These are phyloP conservation scores for Oligia fasciuncula DNA, from an alignment of 2,888 invertebrate genomes.

Conservation along the genomic window DNA sequence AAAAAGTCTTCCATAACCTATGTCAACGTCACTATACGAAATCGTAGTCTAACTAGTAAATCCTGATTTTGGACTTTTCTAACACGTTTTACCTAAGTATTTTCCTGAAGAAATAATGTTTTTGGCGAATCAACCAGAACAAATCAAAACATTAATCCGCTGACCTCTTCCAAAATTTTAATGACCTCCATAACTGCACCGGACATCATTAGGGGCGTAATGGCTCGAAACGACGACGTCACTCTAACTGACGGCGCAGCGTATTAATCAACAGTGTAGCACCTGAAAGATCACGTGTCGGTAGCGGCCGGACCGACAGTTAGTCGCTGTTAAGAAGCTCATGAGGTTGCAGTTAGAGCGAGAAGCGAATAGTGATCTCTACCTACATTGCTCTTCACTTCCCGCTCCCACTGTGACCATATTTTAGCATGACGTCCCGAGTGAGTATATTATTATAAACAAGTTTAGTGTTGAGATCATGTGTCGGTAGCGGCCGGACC, in stretches of 20 bases:
- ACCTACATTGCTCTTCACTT: too few species aligned
- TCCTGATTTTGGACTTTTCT: background rate
- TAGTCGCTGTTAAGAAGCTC: constrained; percentile 74
- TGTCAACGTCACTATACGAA: background rate
- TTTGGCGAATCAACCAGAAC: background rate
- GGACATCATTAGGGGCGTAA: constrained; percentile 55
- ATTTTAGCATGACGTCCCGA: too few species aligned
- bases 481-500: constrained; percentile 74
- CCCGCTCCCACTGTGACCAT: too few species aligned
- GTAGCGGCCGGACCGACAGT: constrained; percentile 78
- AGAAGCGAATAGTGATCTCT: background rate
- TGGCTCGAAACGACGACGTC: constrained; percentile 65
- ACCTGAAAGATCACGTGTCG: constrained; percentile 85
- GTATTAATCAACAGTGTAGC: constrained; percentile 80
- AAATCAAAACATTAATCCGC: background rate
- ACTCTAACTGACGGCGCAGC: constrained; percentile 78
- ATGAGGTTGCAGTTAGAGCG: constrained; percentile 35
- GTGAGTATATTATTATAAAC: too few species aligned
- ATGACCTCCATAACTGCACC: constrained; percentile 25
- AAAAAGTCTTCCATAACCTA: background rate
- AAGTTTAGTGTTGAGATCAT: constrained; percentile 52
- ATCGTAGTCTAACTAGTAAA: background rate
- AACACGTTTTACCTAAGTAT: background rate
- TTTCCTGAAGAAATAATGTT: background rate
- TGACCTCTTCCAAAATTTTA: constrained; percentile 31